Percentiles rank a stretch among this genome's conserved stretches.
These are phyloP conservation scores for Agrotis exclamationis DNA, from an alignment of 2,888 invertebrate species.

Conservation along the genomic window DNA sequence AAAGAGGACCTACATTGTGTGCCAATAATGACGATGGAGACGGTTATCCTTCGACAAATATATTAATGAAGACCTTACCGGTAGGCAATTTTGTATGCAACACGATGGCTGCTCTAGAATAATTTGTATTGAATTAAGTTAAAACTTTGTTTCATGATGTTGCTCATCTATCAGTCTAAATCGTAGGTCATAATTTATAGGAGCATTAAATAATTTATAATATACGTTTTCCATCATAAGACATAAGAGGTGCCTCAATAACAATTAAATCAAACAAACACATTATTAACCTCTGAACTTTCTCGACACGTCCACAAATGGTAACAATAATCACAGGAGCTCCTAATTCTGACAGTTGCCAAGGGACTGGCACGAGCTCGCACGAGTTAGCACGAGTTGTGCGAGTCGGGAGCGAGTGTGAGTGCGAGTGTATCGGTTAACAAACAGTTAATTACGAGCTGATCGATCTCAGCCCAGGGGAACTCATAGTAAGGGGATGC, in stretches of 20 bases:
- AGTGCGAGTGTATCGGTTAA: slow-evolving; percentile 76
- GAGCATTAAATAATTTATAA: too few relatives aligned
- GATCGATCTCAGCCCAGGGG: slow-evolving; percentile 82
- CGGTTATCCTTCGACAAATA: too few relatives aligned
- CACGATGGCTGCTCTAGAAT: too few relatives aligned
- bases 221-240: too few relatives aligned
- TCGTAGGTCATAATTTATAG: too few relatives aligned
- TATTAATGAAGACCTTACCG: neutral
- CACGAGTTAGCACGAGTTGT: slow-evolving; percentile 38
- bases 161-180: neutral
- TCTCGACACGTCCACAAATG: neutral
- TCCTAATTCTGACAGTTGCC: slow-evolving; percentile 47
- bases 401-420: slow-evolving; percentile 44
- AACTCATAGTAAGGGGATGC: slow-evolving; percentile 59
- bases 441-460: slow-evolving; percentile 87
- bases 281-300: slow-evolving; percentile 19
- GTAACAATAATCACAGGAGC: slow-evolving; percentile 38
- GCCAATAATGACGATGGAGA: too few relatives aligned
- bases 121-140: too few relatives aligned
- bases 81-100: neutral
- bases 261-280: slow-evolving; percentile 4
- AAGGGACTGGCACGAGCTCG: slow-evolving; percentile 32
- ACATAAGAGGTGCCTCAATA: neutral
- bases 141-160: neutral
- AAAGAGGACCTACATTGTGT: too few relatives aligned